Percentiles rank a stretch among this genome's conserved stretches.
phyloP scores from a whole-genome alignment of 2,797 vertebrate genomes.

The Denticeps clupeoides region DNA sequence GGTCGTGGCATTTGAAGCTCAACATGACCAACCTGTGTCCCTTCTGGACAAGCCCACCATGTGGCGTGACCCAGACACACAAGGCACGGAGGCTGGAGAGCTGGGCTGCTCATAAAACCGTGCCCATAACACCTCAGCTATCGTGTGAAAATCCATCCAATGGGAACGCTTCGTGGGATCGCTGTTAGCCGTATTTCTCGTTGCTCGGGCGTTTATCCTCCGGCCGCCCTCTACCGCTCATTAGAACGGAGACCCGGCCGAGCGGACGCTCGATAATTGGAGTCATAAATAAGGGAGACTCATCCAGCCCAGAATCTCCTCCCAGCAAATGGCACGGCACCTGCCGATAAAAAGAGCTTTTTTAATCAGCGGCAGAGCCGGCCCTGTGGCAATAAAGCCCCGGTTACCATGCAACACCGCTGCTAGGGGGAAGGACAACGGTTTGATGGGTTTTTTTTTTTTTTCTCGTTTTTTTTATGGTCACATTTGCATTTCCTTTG shows the following conservation, averaged over 20 bases:
- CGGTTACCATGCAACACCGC: conserved; percentile 44
- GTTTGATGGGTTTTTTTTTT: not conserved
- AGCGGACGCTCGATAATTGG: conserved; percentile 17
- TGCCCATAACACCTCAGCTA: no score
- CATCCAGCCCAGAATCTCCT: conserved; percentile 15
- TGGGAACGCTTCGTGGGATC: not conserved
- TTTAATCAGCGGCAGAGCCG: conserved; percentile 34
- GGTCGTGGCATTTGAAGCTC: conserved; percentile 24
- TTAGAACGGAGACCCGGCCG: conserved; percentile 28
- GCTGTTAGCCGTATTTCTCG: not conserved
- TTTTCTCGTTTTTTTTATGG: not conserved
- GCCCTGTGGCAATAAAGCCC: conserved; percentile 27
- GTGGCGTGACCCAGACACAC: not conserved
- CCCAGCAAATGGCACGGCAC: conserved; percentile 23
- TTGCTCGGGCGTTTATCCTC: conserved; percentile 10
- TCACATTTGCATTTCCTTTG: not conserved
- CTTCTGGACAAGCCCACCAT: not conserved
- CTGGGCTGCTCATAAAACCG: no score
- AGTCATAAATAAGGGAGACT: conserved; percentile 24
- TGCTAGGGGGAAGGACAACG: conserved; percentile 10
- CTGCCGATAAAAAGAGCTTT: conserved; percentile 26
- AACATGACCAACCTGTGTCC: not conserved
- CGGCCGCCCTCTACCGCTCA: conserved; percentile 11
- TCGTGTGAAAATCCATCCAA: no score
- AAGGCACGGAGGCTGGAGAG: no score